A percentile compares a stretch with the other conserved stretches of the same genome.
Conservation (phyloP, 2,113 vertebrate species). For the Fulica atra region DNA sequence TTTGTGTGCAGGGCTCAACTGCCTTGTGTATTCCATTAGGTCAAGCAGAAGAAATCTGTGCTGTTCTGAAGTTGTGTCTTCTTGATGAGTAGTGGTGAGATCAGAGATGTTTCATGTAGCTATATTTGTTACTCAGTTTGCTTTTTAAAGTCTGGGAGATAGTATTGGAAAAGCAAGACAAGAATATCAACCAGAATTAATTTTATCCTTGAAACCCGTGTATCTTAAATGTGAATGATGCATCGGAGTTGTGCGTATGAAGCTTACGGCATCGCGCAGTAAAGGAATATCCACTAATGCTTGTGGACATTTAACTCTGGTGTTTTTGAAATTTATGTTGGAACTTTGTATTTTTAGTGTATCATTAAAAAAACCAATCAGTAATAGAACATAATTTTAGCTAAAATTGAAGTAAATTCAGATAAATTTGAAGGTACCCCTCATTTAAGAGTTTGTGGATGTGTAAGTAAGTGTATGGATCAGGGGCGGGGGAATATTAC, state of each 20-base stretch:
- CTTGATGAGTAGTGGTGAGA: neutral
- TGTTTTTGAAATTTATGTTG: neutral
- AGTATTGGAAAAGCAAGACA: neutral
- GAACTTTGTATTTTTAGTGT: neutral
- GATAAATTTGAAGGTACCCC: neutral
- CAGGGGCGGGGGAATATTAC: neutral
- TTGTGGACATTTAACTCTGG: neutral
- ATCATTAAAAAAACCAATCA: neutral
- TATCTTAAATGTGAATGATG: neutral
- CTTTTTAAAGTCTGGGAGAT: neutral
- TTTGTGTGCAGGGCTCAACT: neutral
- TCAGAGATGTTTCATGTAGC: neutral
- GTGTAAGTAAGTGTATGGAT: neutral
- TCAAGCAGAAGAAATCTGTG: neutral
- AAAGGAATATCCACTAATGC: neutral
- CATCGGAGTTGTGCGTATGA: neutral
- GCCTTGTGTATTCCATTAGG: neutral
- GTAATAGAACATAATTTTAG: neutral
- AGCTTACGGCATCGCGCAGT: neutral
- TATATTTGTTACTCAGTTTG: neutral
- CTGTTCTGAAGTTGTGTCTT: neutral
- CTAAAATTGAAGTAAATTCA: neutral
- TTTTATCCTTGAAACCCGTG: neutral
- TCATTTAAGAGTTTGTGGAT: neutral
- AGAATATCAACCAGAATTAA: neutral